phyloP scores from a whole-genome alignment of 2,888 invertebrate species.

The Scaptomyza tumidula region DNA sequence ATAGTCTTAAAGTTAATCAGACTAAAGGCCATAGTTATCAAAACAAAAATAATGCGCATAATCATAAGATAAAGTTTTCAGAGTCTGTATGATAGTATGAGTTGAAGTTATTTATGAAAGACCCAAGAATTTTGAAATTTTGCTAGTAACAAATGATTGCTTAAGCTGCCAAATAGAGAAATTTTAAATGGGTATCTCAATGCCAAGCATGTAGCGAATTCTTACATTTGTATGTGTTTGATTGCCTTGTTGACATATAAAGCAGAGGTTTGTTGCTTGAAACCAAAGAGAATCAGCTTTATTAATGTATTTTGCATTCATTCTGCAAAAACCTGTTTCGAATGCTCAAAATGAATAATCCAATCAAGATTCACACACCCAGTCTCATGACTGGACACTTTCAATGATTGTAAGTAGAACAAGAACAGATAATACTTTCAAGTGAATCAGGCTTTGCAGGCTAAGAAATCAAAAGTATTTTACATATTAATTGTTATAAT shows the following conservation, averaged over 20 bases:
- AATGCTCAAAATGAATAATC: slow-evolving; percentile 22
- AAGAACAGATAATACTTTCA: neutral
- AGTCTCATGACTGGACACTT: slow-evolving; percentile 40
- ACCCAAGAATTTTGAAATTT: no score
- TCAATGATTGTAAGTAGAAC: slow-evolving; percentile 46
- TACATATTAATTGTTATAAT: neutral
- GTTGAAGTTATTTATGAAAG: no score
- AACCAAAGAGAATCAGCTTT: slow-evolving; percentile 27
- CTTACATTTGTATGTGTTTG: slow-evolving; percentile 1
- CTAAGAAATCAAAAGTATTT: slow-evolving; percentile 21
- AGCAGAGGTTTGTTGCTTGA: slow-evolving; percentile 8
- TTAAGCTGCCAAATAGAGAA: no score
- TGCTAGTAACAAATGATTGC: no score
- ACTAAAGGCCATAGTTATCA: slow-evolving; percentile 14
- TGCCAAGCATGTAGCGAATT: neutral
- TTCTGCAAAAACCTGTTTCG: slow-evolving; percentile 48
- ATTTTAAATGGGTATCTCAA: neutral
- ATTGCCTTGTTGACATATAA: slow-evolving; percentile 55
- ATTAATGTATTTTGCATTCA: slow-evolving; percentile 33
- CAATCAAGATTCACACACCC: slow-evolving; percentile 34
- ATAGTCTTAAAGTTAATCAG: neutral
- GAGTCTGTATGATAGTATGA: no score
- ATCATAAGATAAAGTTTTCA: neutral
- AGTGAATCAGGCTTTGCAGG: slow-evolving; percentile 23
- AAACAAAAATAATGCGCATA: no score